Base-by-base conservation (phyloP, 2,113 vertebrate species). In the Muntiacus reevesi region DNA sequence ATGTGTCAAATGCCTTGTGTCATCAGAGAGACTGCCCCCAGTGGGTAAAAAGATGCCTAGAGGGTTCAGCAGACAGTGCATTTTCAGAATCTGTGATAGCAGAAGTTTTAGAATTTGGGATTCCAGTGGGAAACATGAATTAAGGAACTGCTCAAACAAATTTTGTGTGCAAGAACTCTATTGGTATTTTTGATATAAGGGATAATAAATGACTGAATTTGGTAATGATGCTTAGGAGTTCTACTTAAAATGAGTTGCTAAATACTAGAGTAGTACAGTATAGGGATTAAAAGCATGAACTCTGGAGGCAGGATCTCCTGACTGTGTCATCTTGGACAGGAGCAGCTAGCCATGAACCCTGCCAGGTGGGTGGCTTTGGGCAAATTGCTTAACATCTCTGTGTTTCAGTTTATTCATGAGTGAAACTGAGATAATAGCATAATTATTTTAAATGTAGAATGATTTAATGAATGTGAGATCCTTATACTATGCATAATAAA, bases 381-480 rank as follows among this genome's bases (percentile, higher is more conserved):
- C 12, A 81, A n/a, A 7, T 91, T 23, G 16, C 15, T 67, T 64
- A 43, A 57, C 45, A 64, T 74, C n/a, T 76, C 40, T 92, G 60
- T 43, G 30, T 62, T 30, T 92, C 45, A 52, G 3, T 74, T 89
- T 47, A 52, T 33, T 95, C 30, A 55, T n/a, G 25, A 1, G 14
- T 55, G n/a, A 90, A 27, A 60, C 54, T 86, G 36, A 50, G 16
- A 71, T 59, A 64, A 36, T 64, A 83, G 16, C 43, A 45, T 59
- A 85, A 57, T 76, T 84, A 13, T 62, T 87, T 12, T n/a, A 60
- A 64, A 78, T 17, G 13, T 59, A 50, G 91, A 87, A 85, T 83
- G 28, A 82, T 23, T 67, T 85, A 54, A 43, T 36, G 52, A 84
- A 79, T 12, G 3, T 62, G 40, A 91, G 52, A 64, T 90, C 17